These are phyloP conservation scores for Crotalus tigris DNA, from an alignment of 2,113 vertebrate genomes.

Conservation along the genomic window DNA sequence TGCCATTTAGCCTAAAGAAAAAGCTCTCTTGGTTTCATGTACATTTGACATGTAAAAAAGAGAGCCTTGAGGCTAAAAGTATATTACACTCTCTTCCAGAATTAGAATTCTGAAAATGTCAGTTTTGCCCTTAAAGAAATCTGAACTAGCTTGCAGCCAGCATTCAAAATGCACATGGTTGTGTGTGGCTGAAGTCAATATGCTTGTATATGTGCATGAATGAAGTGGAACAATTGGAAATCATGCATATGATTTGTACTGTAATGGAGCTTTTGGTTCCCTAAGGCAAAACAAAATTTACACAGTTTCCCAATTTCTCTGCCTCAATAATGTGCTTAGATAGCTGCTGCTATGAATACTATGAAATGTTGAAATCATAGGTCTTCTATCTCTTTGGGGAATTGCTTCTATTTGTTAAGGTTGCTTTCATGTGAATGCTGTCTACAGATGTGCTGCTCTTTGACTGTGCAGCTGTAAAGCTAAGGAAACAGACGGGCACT, in stretches of 20 bases:
- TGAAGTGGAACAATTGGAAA: not conserved
- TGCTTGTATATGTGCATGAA: not conserved
- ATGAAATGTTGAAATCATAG: not conserved
- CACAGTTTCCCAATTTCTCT: not conserved
- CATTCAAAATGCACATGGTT: not conserved
- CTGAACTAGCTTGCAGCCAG: not conserved
- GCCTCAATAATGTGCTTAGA: not conserved
- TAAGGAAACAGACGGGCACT: constrained; percentile 20
- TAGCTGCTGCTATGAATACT: not conserved
- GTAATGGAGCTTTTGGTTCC: not conserved
- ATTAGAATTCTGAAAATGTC: not conserved
- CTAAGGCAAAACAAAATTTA: not conserved
- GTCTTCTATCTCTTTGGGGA: not conserved
- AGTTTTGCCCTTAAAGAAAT: not conserved
- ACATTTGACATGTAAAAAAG: constrained; percentile 3
- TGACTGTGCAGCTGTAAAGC: constrained; percentile 43
- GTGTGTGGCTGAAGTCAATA: not conserved
- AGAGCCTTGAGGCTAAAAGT: accelerated
- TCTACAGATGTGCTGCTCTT: constrained; percentile 1
- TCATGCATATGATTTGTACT: not conserved
- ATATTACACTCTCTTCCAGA: not conserved
- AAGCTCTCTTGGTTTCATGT: not conserved
- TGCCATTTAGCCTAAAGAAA: not conserved
- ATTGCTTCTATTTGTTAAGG: not conserved
- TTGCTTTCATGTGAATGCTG: not conserved